Conservation (phyloP, 2,888 invertebrate genomes). For the Mimumesa dahlbomi region DNA sequence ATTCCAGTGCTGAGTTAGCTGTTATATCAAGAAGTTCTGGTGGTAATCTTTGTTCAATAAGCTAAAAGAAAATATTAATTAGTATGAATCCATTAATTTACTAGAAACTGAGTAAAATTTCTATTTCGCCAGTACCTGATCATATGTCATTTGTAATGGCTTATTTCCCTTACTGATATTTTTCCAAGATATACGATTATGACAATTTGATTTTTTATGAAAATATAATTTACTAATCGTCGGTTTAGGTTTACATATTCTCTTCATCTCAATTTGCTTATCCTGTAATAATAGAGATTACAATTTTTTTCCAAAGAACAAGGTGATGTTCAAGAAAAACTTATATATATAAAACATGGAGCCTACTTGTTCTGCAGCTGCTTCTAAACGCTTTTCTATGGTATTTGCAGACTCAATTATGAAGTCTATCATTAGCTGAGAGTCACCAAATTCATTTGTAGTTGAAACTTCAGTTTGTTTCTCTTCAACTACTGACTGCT, state of each 20-base stretch:
- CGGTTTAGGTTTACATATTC: slow-evolving; percentile 62
- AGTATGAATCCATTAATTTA: slow-evolving; percentile 14
- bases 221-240: slow-evolving; percentile 63
- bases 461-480: neutral
- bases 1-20: slow-evolving; percentile 74
- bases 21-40: slow-evolving; percentile 72
- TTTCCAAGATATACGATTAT: slow-evolving; percentile 66
- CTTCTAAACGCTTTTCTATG: slow-evolving; percentile 73
- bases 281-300: slow-evolving; percentile 70
- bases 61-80: slow-evolving; percentile 25
- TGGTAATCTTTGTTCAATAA: slow-evolving; percentile 40
- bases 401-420: slow-evolving; percentile 41
- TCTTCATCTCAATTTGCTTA: slow-evolving; percentile 69
- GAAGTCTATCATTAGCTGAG: slow-evolving; percentile 51
- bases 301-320: too few relatives aligned
- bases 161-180: slow-evolving; percentile 58
- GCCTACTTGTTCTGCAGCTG: slow-evolving; percentile 69
- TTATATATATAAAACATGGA: slow-evolving; percentile 5
- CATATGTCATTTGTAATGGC: slow-evolving; percentile 53
- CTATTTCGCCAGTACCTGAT: slow-evolving; percentile 61
- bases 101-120: slow-evolving; percentile 19
- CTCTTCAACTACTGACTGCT: neutral
- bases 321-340: slow-evolving; percentile 7
- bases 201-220: slow-evolving; percentile 33
- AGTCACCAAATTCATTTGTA: slow-evolving; percentile 30